Evolutionary conservation across 2,113 vertebrate species (phyloP).

Genomic region (Mirza zaza): DNA sequence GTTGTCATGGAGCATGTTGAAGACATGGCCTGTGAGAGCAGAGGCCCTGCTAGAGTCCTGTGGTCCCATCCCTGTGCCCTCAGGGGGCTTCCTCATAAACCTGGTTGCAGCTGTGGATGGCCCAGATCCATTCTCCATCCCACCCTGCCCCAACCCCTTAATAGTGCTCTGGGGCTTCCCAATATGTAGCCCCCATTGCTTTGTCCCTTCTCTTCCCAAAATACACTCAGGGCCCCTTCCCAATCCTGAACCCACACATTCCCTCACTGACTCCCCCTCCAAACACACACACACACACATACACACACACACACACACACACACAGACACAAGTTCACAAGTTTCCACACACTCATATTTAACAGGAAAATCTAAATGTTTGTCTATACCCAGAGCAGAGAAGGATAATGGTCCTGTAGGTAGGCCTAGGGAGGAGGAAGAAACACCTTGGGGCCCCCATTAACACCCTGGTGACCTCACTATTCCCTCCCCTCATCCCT

Average conservation of each 20-base stretch:
- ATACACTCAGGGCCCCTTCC: background rate
- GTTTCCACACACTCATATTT: background rate
- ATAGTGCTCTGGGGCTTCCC: background rate
- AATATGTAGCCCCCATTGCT: background rate
- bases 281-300: background rate
- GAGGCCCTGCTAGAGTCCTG: background rate
- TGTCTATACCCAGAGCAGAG: background rate
- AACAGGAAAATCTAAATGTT: background rate
- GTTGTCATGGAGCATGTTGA: conserved; percentile 86
- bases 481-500: background rate
- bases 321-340: background rate
- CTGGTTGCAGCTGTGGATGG: background rate
- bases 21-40: conserved; percentile 81
- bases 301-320: background rate
- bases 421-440: background rate
- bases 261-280: background rate
- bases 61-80: background rate
- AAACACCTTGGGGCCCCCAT: background rate
- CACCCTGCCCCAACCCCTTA: background rate
- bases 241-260: background rate
- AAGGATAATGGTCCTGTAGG: background rate
- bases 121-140: background rate
- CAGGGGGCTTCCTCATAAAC: background rate
- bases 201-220: background rate
- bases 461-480: background rate